These are phyloP conservation scores for Harlomillsia oculata DNA, from an alignment of 1,140 invertebrate genomes.

Conservation along the genomic window DNA sequence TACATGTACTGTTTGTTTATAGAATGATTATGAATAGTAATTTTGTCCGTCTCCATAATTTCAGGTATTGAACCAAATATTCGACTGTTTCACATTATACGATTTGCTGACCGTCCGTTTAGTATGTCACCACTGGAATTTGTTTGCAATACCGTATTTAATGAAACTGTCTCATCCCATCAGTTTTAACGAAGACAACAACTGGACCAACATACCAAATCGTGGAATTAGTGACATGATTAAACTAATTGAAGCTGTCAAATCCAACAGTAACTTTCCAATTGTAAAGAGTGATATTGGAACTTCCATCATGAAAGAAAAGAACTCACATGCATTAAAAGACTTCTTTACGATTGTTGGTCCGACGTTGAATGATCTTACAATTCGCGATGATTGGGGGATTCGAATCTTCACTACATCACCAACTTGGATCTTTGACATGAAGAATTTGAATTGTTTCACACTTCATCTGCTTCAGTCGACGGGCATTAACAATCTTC, in stretches of 20 bases:
- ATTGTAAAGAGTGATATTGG: constrained; percentile 13
- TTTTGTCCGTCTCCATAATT: too few species aligned
- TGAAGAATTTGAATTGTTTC: not conserved
- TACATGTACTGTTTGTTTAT: too few species aligned
- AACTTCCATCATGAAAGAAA: constrained; percentile 2
- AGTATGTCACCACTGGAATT: not conserved
- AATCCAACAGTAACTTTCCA: constrained; percentile 3
- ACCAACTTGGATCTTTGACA: not conserved
- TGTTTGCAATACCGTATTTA: not conserved
- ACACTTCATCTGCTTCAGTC: constrained; percentile 14
- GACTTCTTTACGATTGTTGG: constrained; percentile 7
- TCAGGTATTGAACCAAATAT: not conserved
- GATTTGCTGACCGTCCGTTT: constrained; percentile 1
- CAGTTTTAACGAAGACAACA: constrained; percentile 23
- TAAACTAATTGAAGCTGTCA: constrained; percentile 4
- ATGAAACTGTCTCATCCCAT: not conserved
- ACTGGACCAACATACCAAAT: constrained; percentile 19
- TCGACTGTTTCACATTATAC: not conserved
- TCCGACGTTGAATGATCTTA: not conserved
- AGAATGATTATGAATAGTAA: too few species aligned
- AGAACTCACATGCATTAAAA: not conserved
- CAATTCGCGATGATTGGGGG: constrained; percentile 14
- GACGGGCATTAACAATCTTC: not conserved
- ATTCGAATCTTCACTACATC: constrained; percentile 5
- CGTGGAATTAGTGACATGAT: constrained; percentile 14